These are phyloP conservation scores for Philopotamus ludificatus DNA, from an alignment of 1,140 invertebrate species.

Conservation along the genomic window DNA sequence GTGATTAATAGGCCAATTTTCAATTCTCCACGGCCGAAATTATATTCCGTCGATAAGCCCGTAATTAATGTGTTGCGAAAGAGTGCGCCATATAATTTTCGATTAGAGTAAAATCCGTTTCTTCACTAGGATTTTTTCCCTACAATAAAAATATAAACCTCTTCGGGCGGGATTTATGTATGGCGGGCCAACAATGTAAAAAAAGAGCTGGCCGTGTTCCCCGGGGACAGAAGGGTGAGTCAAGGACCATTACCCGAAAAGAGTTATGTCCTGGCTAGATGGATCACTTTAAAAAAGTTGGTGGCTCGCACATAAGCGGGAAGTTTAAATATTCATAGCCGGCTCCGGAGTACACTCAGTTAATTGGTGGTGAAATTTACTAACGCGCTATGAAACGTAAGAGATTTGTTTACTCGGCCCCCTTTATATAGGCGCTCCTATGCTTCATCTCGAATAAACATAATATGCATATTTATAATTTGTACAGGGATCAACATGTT, in stretches of 20 bases:
- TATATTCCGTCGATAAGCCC: conserved; percentile 2
- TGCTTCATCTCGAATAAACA: no score
- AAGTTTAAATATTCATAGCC: no score
- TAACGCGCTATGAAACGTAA: no score
- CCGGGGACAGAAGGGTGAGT: conserved; percentile 13
- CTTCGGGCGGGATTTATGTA: conserved; percentile 7
- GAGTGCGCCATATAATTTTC: conserved; percentile 20
- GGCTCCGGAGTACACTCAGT: no score
- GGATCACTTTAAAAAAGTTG: conserved; percentile 20
- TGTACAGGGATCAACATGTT: no score
- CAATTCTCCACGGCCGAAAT: no score
- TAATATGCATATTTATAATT: no score
- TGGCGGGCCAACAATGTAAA: background rate
- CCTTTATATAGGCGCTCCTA: no score
- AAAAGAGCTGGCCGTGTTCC: conserved; percentile 1
- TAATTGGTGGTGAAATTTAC: no score
- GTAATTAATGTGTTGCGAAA: conserved; percentile 7
- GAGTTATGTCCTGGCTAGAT: conserved; percentile 23
- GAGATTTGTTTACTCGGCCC: no score
- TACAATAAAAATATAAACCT: conserved; percentile 6
- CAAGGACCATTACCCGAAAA: conserved; percentile 23
- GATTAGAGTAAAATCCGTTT: conserved; percentile 1
- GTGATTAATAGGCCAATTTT: no score
- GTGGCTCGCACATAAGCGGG: background rate
- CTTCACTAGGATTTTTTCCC: background rate